Conservation (phyloP, 2,888 invertebrate genomes). For the Cyclophora punctaria region DNA sequence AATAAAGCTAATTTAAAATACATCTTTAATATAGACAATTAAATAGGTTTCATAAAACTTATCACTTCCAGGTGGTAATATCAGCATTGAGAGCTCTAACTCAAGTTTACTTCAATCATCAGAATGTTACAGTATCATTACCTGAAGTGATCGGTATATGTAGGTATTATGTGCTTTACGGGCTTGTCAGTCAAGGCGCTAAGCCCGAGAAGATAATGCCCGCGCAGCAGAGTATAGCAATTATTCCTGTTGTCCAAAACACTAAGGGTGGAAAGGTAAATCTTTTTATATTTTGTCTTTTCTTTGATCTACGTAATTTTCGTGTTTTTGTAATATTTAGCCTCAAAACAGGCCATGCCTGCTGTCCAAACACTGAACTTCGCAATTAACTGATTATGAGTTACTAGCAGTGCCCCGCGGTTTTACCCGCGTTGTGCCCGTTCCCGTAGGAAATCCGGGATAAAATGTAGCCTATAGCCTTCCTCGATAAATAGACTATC, state of each 20-base stretch:
- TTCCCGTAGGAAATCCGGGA: too few relatives aligned
- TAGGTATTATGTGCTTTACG: constrained; percentile 73
- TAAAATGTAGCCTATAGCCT: too few relatives aligned
- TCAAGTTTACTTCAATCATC: constrained; percentile 56
- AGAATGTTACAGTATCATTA: constrained; percentile 35
- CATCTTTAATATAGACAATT: too few relatives aligned
- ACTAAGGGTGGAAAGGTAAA: constrained; percentile 78
- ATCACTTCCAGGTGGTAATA: constrained; percentile 61
- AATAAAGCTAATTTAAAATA: too few relatives aligned
- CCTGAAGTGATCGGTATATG: constrained; percentile 76
- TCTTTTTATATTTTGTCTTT: background rate
- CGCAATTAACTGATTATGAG: too few relatives aligned
- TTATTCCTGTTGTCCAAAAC: constrained; percentile 54
- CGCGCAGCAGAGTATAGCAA: constrained; percentile 76
- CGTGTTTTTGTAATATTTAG: too few relatives aligned
- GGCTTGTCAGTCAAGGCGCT: constrained; percentile 46
- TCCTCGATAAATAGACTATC: too few relatives aligned
- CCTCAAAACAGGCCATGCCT: too few relatives aligned
- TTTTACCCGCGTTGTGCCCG: too few relatives aligned
- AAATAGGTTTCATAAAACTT: background rate
- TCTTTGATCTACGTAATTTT: too few relatives aligned
- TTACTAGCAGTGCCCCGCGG: too few relatives aligned
- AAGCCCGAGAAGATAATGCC: constrained; percentile 74
- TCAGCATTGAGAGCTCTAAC: constrained; percentile 56
- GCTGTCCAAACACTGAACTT: too few relatives aligned